Conservation (phyloP, 2,888 invertebrate species). For the Gortyna flavago region DNA sequence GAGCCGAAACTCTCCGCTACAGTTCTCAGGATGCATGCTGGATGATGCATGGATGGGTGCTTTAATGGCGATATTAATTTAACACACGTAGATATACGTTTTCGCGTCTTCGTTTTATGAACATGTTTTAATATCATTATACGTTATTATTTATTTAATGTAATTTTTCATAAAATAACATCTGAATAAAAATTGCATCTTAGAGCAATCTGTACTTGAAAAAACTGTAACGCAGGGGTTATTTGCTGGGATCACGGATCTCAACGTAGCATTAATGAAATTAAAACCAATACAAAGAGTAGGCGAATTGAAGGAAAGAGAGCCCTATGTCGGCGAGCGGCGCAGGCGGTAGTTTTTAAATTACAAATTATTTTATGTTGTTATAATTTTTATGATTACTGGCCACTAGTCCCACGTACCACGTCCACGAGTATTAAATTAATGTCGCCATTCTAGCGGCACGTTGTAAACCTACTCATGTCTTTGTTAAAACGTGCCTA, state of each 20-base stretch:
- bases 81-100: not conserved
- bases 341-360: not conserved
- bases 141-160: too few relatives aligned
- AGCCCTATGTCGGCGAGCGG: too few relatives aligned
- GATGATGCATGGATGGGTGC: too few relatives aligned
- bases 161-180: not conserved
- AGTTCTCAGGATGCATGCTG: too few relatives aligned
- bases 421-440: too few relatives aligned
- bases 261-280: not conserved
- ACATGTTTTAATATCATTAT: too few relatives aligned
- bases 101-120: not conserved
- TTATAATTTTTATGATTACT: not conserved
- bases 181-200: not conserved
- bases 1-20: too few relatives aligned
- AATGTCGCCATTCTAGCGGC: not conserved
- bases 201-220: not conserved
- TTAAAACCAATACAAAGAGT: not conserved
- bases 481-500: not conserved
- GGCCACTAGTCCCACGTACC: not conserved
- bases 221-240: not conserved
- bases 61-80: not conserved
- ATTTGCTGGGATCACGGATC: not conserved
- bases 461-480: not conserved
- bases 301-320: too few relatives aligned
- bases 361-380: not conserved